Conservation (phyloP, 1,140 invertebrate genomes). For the Caerostris darwini region DNA sequence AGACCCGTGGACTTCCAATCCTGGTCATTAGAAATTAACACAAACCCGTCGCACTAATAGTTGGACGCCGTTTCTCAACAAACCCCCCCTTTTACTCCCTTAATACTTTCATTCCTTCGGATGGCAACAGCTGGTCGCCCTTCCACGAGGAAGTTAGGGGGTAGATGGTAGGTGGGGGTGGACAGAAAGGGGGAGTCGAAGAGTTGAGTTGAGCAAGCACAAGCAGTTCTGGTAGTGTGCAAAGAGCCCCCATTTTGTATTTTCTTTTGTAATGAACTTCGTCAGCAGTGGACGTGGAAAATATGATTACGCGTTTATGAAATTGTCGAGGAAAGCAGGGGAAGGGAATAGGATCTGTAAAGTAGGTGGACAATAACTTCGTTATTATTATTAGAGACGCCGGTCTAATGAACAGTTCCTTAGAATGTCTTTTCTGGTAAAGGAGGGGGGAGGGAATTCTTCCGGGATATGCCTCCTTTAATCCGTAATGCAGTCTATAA, state of each 20-base stretch:
- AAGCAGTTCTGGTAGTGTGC: neutral
- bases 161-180: neutral
- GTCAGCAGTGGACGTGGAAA: slow-evolving; percentile 68
- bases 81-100: neutral
- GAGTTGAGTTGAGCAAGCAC: slow-evolving; percentile 5
- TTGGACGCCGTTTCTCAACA: slow-evolving; percentile 65
- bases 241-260: slow-evolving; percentile 66
- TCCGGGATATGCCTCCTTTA: slow-evolving; percentile 3
- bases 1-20: slow-evolving; percentile 54
- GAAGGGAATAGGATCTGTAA: slow-evolving; percentile 27
- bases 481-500: slow-evolving; percentile 51
- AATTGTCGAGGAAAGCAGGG: slow-evolving; percentile 64
- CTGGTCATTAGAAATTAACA: slow-evolving; percentile 77
- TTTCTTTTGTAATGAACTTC: slow-evolving; percentile 77
- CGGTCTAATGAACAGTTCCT: slow-evolving; percentile 56
- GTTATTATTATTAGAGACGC: slow-evolving; percentile 76
- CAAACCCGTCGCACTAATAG: slow-evolving; percentile 75
- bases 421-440: slow-evolving; percentile 24
- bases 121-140: slow-evolving; percentile 73
- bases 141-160: neutral
- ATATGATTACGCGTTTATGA: slow-evolving; percentile 76
- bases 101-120: slow-evolving; percentile 75
- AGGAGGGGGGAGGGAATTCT: slow-evolving; percentile 39
- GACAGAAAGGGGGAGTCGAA: neutral
- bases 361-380: slow-evolving; percentile 77